These are phyloP conservation scores for Cyclura pinguis DNA, from an alignment of 2,797 vertebrate genomes.

Conservation along the genomic window DNA sequence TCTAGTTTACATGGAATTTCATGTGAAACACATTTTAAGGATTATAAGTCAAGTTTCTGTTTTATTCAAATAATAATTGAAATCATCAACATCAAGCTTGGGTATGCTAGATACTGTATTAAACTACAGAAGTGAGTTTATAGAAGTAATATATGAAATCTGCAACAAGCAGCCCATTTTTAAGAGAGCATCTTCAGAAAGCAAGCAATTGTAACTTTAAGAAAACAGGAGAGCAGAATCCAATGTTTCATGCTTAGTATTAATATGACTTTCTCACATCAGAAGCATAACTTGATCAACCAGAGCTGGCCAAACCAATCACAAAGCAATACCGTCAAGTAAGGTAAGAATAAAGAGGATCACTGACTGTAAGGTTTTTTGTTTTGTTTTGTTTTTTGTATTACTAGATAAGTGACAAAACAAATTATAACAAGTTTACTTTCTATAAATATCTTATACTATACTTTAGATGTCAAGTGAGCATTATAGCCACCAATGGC, in stretches of 20 bases:
- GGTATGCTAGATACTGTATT: not conserved
- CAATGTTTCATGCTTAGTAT: slow-evolving; percentile 27
- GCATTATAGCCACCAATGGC: not conserved
- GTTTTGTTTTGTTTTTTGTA: slow-evolving; percentile 1
- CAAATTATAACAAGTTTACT: slow-evolving; percentile 15
- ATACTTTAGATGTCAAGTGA: slow-evolving; percentile 32
- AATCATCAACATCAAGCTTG: too few species aligned
- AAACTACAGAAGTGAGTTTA: slow-evolving; percentile 24
- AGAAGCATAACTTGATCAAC: slow-evolving; percentile 5
- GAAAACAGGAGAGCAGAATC: slow-evolving; percentile 24
- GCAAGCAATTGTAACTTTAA: slow-evolving; percentile 25
- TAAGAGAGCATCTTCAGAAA: not conserved
- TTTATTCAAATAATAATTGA: too few species aligned
- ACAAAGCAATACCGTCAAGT: slow-evolving; percentile 21
- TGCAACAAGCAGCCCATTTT: not conserved
- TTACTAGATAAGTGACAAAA: slow-evolving; percentile 27
- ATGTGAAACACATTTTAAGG: too few species aligned
- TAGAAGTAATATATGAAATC: slow-evolving; percentile 37
- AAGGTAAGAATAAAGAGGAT: slow-evolving; percentile 10
- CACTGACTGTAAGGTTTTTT: not conserved
- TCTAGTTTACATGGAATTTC: too few species aligned
- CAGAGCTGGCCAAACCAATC: slow-evolving; percentile 22
- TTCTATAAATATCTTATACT: slow-evolving; percentile 48
- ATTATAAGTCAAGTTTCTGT: too few species aligned
- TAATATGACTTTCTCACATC: slow-evolving; percentile 40